Evolutionary conservation across 2,888 invertebrate genomes (phyloP), one percentile per base, ranked within the genome.

Genomic region (Acanthosepion pharaonis): DNA sequence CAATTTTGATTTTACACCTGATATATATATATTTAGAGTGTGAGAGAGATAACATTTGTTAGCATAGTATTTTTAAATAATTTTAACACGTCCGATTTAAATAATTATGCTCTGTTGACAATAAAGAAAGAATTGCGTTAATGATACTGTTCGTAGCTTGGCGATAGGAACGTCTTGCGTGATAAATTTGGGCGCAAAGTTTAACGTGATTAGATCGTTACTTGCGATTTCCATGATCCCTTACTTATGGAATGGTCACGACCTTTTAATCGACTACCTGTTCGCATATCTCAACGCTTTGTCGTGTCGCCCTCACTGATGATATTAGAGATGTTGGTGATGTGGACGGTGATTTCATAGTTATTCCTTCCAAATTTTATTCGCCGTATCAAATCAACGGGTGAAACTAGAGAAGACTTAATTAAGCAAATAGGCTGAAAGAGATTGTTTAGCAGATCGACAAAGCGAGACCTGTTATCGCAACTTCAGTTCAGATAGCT

Each of bases 401-500:
- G 9, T 15, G 78, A 78, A 78, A n/a, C n/a, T n/a, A 15, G 5
- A 23, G 59, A n/a, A 78, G n/a, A n/a, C 78, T 78, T 78, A 78
- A 78, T 78, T 78, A 78, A 78, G 78, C 78, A 78, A 78, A 78
- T 78, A n/a, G 28, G n/a, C 78, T 28, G n/a, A n/a, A 78, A 5
- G 78, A n/a, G 78, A 78, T 78, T n/a, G 78, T 78, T 78, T 78
- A n/a, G 78, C 78, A 78, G n/a, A n/a, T 78, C 78, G 28, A n/a
- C n/a, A 78, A n/a, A 78, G 18, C 78, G n/a, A 78, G 78, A n/a
- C 6, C n/a, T 15, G 9, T 78, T 78, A 78, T 78, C n/a, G 78
- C 15, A 15, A 78, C n/a, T 78, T 78, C 78, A 78, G 15, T 78
- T 78, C n/a, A 1, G n/a, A 78, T 78, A 78, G n/a, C 15, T 20